phyloP scores from a whole-genome alignment of 2,113 vertebrate genomes.

The Platanista minor region DNA sequence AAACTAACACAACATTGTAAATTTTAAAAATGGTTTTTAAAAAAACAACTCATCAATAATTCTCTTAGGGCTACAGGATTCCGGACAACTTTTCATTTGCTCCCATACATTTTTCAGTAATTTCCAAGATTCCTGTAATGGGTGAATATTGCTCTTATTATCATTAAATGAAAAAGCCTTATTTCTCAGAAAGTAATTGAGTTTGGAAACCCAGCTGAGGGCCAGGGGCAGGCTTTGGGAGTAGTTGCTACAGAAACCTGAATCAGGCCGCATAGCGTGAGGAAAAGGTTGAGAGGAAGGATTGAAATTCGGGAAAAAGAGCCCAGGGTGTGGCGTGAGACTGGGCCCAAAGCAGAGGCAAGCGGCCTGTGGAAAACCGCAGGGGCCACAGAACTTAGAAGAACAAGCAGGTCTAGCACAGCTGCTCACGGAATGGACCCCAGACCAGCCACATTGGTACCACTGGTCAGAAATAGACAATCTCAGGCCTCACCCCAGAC shows the following conservation, averaged over 20 bases:
- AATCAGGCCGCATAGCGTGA: background rate
- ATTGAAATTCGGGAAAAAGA: background rate
- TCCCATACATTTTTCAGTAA: background rate
- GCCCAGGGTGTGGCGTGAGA: background rate
- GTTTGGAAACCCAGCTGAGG: background rate
- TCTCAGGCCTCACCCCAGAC: background rate
- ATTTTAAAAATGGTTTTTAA: background rate
- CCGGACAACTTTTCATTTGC: background rate
- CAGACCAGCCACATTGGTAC: background rate
- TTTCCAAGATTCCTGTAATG: slow-evolving; percentile 12
- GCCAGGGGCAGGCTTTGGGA: background rate
- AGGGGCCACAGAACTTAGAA: background rate
- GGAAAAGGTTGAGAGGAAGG: background rate
- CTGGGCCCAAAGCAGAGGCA: background rate
- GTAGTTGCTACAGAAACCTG: background rate
- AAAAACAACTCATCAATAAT: background rate
- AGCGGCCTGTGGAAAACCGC: background rate
- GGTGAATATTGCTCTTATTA: background rate
- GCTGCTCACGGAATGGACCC: background rate
- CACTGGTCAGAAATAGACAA: background rate
- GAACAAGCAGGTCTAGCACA: too few relatives aligned
- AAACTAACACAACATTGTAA: background rate
- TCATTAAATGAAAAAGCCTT: background rate
- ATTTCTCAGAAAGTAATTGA: slow-evolving; percentile 14
- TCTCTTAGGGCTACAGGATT: background rate